phyloP scores from a whole-genome alignment of 1,140 invertebrate species.

The Hydropsyche tenuis region DNA sequence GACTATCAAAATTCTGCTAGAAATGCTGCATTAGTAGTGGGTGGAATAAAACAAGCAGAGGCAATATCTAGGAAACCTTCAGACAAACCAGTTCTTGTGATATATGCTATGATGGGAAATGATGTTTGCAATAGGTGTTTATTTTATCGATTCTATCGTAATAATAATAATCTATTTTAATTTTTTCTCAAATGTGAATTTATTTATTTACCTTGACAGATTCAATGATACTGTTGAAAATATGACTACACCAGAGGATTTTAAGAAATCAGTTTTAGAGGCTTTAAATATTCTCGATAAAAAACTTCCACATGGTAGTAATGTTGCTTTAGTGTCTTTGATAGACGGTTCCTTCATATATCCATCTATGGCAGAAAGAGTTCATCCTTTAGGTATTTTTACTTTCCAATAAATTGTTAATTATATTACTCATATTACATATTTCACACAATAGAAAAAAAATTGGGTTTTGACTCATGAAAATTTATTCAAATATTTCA shows the following conservation, averaged over 20 bases:
- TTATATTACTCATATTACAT: background rate
- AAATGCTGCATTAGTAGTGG: constrained; percentile 57
- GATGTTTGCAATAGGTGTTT: constrained; percentile 64
- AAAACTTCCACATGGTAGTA: constrained; percentile 57
- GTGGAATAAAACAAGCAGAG: constrained; percentile 48
- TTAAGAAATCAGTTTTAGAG: constrained; percentile 53
- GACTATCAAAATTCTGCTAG: constrained; percentile 64
- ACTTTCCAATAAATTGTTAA: too few relatives aligned
- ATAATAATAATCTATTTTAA: background rate
- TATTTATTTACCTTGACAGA: constrained; percentile 48
- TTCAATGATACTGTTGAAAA: constrained; percentile 56
- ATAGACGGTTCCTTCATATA: constrained; percentile 61
- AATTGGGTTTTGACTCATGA: background rate
- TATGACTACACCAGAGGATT: constrained; percentile 58
- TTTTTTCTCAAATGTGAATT: background rate
- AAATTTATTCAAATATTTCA: background rate
- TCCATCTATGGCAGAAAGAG: constrained; percentile 55
- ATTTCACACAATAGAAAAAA: background rate
- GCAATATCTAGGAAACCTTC: constrained; percentile 55
- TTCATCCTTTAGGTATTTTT: constrained; percentile 61
- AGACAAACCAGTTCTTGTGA: constrained; percentile 60
- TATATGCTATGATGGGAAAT: constrained; percentile 62
- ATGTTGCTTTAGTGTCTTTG: constrained; percentile 60
- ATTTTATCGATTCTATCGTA: constrained; percentile 24
- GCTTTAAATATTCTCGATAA: constrained; percentile 56